Base-by-base conservation (phyloP, 2,888 invertebrate species). In the Meganola albula region DNA sequence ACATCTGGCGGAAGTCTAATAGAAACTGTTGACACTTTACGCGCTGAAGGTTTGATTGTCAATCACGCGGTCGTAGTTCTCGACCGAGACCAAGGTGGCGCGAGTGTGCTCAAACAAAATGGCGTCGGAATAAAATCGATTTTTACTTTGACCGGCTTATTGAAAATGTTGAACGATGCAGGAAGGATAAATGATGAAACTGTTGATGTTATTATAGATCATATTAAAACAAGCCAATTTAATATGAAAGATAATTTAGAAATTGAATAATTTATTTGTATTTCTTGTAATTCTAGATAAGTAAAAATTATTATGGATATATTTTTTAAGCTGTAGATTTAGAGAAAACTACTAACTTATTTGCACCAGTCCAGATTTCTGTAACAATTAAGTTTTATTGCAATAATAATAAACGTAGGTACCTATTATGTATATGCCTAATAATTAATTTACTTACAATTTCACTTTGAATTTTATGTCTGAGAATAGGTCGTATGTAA, bases 11-110 rank as follows among this genome's bases (percentile, higher is more conserved):
- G 94, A 32, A 98, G 98, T 65, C 90, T 99, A 32, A 67, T 96
- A 38, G 98, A 99, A 78, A 97, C 98, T 1, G 93, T 92, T 12
- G 79, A 88, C 31, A 94, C 91, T 63, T 74, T 94, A 27, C 84
- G 87, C 34, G 76, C 74, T 10, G 91, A 90, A 62, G 91, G 91
- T 1, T 82, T 91, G 34, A 30, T 66, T n/a, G 93, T 95, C 0
- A 90, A 87, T 0, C 91, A 97, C 65, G 94, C 94, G 1, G 89
- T 98, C 9, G 92, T 98, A 32, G 89, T 99, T 44, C 88, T 99
- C n/a, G 93, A 99, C 58, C 87, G 99, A 14, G 93, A 96, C 67
- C 98, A 98, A 84, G 98, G 98, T 45, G 99, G 97, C 37, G 85
- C 68, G 35, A 79, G 88, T 24, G 92, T 94, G 61, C 87, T 99